Evolutionary conservation across 1,140 invertebrate species (phyloP).

Genomic region (Sycophila sp.): DNA sequence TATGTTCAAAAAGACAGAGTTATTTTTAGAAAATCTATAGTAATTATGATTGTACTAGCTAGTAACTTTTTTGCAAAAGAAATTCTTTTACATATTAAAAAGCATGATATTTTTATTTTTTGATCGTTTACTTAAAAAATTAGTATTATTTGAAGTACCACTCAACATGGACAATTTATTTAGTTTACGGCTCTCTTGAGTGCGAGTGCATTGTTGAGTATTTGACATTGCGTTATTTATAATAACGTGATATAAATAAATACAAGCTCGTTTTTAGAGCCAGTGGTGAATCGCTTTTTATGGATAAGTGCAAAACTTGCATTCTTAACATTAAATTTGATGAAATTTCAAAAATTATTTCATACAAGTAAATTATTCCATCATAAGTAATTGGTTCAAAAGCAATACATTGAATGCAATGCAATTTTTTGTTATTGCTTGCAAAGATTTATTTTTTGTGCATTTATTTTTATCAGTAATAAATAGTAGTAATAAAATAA

Average conservation of each 20-base stretch:
- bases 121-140: not conserved
- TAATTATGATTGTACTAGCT: no score
- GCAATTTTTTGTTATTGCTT: constrained; percentile 5
- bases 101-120: not conserved
- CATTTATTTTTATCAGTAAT: no score
- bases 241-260: constrained; percentile 27
- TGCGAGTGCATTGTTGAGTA: constrained; percentile 23
- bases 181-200: not conserved
- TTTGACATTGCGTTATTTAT: constrained; percentile 21
- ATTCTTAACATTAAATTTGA: not conserved
- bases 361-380: constrained; percentile 5
- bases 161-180: no score
- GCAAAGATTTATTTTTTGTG: no score
- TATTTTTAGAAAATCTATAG: not conserved
- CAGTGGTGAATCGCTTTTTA: constrained; percentile 35
- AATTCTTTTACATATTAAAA: no score
- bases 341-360: constrained; percentile 3
- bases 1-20: no score
- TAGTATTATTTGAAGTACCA: not conserved
- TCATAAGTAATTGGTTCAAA: no score
- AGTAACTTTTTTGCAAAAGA: no score
- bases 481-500: no score
- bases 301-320: constrained; percentile 4
- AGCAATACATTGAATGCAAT: constrained; percentile 9
- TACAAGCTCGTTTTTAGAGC: constrained; percentile 36